Percentiles rank a stretch among this genome's conserved stretches.
Conservation (phyloP, 2,797 vertebrate genomes). For the Pseudocheirus occidentalis region DNA sequence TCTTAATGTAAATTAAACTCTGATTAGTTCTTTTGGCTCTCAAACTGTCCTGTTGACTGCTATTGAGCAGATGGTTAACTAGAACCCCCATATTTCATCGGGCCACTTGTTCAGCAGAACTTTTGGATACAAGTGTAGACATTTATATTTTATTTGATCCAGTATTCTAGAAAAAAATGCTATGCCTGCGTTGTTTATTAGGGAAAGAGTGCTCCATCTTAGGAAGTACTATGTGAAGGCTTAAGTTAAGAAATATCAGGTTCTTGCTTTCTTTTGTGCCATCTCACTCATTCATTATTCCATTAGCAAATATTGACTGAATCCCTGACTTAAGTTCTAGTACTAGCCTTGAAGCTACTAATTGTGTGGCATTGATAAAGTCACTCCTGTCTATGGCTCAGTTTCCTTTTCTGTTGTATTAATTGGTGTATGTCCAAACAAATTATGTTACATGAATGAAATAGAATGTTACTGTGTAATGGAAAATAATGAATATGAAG, state of each 20-base stretch:
- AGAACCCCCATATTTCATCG: neutral
- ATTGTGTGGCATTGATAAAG: neutral
- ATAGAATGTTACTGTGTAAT: neutral
- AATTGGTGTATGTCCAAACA: neutral
- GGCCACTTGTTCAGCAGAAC: neutral
- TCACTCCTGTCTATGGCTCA: neutral
- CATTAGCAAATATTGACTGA: neutral
- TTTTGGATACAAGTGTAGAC: neutral
- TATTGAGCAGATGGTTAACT: neutral
- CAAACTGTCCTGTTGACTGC: neutral
- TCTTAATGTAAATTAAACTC: neutral
- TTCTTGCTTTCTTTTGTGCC: neutral
- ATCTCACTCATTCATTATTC: neutral
- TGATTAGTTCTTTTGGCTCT: neutral
- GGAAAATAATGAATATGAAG: neutral
- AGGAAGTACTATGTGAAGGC: neutral
- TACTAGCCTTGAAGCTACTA: neutral
- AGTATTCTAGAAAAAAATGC: neutral
- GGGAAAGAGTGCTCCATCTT: neutral
- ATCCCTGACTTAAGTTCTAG: neutral
- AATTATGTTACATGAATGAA: neutral
- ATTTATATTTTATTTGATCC: neutral
- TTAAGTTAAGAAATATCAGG: neutral
- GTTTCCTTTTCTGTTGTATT: neutral
- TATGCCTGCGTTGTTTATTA: neutral